These are phyloP conservation scores for Propithecus deckenii DNA, from an alignment of 2,797 vertebrate genomes.

Conservation along the genomic window DNA sequence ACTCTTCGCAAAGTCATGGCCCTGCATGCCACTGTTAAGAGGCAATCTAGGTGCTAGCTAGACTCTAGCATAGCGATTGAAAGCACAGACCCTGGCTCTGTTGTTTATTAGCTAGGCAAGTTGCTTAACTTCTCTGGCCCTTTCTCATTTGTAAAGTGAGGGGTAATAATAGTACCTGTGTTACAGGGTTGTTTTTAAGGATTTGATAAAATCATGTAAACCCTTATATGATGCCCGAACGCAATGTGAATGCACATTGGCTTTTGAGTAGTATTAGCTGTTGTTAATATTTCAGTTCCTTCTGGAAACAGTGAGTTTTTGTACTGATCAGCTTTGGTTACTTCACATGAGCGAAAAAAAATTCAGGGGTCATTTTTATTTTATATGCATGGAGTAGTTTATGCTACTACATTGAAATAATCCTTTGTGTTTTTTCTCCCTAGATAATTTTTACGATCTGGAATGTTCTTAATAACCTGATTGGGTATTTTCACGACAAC, in stretches of 20 bases:
- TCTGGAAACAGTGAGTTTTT: not conserved
- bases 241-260: not conserved
- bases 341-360: not conserved
- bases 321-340: not conserved
- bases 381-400: not conserved
- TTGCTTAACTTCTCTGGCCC: not conserved
- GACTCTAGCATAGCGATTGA: not conserved
- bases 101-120: not conserved
- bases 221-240: not conserved
- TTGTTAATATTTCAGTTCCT: not conserved
- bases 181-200: not conserved
- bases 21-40: not conserved
- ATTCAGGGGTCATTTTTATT: not conserved
- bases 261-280: not conserved
- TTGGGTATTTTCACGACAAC: constrained; percentile 92
- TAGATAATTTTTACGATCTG: constrained; percentile 94
- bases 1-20: not conserved
- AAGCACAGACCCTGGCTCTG: not conserved
- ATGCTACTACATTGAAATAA: not conserved
- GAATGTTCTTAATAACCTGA: constrained; percentile 93
- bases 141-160: not conserved
- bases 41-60: not conserved
- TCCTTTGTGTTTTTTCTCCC: constrained; percentile 24
- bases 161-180: not conserved
- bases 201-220: not conserved